Evolutionary conservation across 2,113 vertebrate genomes (phyloP), one percentile per base, ranked within the genome.

Genomic region (Chionodraco myersi): DNA sequence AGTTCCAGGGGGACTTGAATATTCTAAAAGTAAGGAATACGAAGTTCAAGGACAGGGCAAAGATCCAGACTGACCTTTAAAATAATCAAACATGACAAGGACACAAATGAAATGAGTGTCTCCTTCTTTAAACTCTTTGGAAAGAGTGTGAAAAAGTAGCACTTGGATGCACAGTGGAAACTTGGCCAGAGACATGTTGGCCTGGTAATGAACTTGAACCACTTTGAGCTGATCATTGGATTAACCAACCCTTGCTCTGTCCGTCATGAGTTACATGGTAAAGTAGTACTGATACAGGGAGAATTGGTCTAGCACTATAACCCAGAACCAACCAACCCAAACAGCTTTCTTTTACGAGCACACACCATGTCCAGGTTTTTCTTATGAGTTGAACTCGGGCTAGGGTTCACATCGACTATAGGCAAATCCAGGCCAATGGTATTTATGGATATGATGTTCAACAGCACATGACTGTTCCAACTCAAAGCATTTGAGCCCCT

Each of bases 181-280:
- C 69, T 74, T 86, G 72, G 79, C 72, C 0, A 6, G 0, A 76
- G 63, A 63, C 51, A 16, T 23, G 59, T 16, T 69, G 54, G 52
- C 45, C 77, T 70, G 65, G 52, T 77, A 69, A 84, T 83, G 84
- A 90, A 83, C 80, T 83, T 75, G 73, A 91, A 30, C 61, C 66
- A 21, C 13, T 53, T 73, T 75, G 81, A 85, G 73, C 67, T 73
- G 80, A 80, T 90, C 71, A 52, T 48, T 12, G 74, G 77, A 79
- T 85, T 81, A 91, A 75, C 52, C 49, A 51, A 81, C 74, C 51
- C 72, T 53, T 12, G 64, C 52, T 69, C 47, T 44, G 21, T 61
- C 83, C 23, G 5, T 81, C 59, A 61, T 3, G 58, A 66, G 51
- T 69, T 67, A 77, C 18, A 71, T 23, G 18, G 52, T 6, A 82